Conservation (phyloP, 92 coral and sea anemone species). For the Phymanthus crucifer region DNA sequence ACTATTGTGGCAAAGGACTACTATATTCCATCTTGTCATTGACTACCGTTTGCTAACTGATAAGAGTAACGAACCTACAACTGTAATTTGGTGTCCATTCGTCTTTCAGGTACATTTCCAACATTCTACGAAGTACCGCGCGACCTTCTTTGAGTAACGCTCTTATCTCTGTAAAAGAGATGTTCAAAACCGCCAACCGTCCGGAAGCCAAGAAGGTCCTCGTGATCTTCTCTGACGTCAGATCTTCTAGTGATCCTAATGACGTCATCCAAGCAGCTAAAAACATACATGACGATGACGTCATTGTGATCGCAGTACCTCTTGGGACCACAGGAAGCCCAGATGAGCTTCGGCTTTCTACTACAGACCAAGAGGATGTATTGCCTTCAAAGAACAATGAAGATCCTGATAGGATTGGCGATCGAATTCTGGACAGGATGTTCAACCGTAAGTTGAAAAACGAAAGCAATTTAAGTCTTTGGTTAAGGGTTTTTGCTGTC, state of each 20-base stretch:
- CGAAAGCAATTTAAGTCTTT: not conserved
- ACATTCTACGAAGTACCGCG: conserved; percentile 26
- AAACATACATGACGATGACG: conserved; percentile 52
- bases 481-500: not conserved
- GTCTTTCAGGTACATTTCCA: conserved; percentile 8
- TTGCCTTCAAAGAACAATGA: conserved; percentile 51
- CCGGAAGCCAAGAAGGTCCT: conserved; percentile 79
- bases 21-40: no score
- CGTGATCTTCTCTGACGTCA: conserved; percentile 79
- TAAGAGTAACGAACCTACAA: no score
- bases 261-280: conserved; percentile 58
- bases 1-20: no score
- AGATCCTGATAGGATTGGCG: conserved; percentile 40
- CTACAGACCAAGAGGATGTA: conserved; percentile 62
- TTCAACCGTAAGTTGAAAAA: conserved; percentile 18
- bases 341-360: conserved; percentile 42
- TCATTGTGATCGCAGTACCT: conserved; percentile 70
- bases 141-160: conserved; percentile 49
- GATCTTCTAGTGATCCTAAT: conserved; percentile 62
- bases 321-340: conserved; percentile 65
- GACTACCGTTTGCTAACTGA: no score
- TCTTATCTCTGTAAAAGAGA: conserved; percentile 7
- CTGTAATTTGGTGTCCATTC: not conserved
- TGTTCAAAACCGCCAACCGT: conserved; percentile 29
- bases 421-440: conserved; percentile 52